Base-by-base conservation (phyloP, 2,113 vertebrate species). In the Pachycephala philippinensis region DNA sequence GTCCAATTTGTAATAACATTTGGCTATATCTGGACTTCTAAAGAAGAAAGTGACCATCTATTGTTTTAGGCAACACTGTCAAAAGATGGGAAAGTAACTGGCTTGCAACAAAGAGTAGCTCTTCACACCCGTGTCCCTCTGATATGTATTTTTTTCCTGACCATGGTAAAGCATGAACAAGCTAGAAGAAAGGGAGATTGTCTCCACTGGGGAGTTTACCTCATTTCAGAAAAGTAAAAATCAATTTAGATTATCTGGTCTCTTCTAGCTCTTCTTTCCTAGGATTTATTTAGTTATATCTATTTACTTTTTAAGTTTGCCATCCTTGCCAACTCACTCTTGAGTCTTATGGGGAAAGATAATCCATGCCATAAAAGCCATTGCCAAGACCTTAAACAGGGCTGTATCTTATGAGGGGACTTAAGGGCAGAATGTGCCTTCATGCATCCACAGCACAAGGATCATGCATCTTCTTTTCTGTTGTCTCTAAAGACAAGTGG, bases 171-270 rank as follows among this genome's bases (percentile, higher is more conserved):
- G 31, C 2, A 5, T 4, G 7, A 11, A 47, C 23, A 68, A 80
- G 21, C 33, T 35, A 76, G 30, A 83, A 88, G n/a, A 85, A 87
- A 72, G 1, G 1, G 39, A 49, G 85, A 69, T 40, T 84, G 37
- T 61, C 42, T 77, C 23, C n/a, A 53, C 15, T 50, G 28, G 17
- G 23, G 42, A 78, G 7, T 50, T 50, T 49, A 77, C 23, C 26
- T 81, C 18, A 37, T 18, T 69, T n/a, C 22, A 74, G 40, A 63
- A 83, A 88, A 90, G 27, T 27, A 89, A 60, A 90, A 92, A 65
- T 30, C 21, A 54, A 27, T 35, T 65, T 33, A 80, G 10, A 87
- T 70, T 39, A 84, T 40, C 13, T 45, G 18, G 11, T 69, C 16
- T 79, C 40, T 64, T 83, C 16, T 27, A 47, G 37, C 4, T 91